A percentile compares a stretch with the other conserved stretches of the same genome.
phyloP scores from a whole-genome alignment of 2,113 vertebrate genomes.

The Poeciliopsis occidentalis region DNA sequence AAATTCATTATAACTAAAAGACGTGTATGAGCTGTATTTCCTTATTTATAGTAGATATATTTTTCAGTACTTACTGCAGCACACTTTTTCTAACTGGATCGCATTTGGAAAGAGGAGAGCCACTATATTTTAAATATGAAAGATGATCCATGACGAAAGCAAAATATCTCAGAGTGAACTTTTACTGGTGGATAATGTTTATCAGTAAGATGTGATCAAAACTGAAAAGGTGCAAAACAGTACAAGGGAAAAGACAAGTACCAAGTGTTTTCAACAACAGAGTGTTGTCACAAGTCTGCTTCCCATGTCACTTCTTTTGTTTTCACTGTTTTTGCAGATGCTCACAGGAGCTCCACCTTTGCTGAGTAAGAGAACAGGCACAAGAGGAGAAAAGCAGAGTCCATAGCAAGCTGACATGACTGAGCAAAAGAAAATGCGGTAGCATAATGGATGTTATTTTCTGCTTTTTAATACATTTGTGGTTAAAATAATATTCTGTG shows the following conservation, averaged over 20 bases:
- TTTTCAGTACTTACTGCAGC: too few relatives aligned
- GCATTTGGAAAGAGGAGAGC: too few relatives aligned
- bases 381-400: neutral
- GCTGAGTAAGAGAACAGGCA: neutral
- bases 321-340: neutral
- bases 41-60: too few relatives aligned
- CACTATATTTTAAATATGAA: too few relatives aligned
- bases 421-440: neutral
- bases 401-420: neutral
- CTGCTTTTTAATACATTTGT: too few relatives aligned
- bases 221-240: neutral
- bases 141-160: too few relatives aligned
- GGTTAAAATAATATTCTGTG: too few relatives aligned
- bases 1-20: too few relatives aligned
- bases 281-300: neutral
- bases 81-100: too few relatives aligned
- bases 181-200: neutral
- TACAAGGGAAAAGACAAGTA: neutral
- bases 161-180: neutral
- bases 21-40: too few relatives aligned
- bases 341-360: neutral
- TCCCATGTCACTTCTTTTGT: neutral
- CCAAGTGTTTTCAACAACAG: neutral
- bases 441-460: too few relatives aligned
- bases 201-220: neutral